phyloP scores from a whole-genome alignment of 2,888 invertebrate genomes.

The Tachina fera region DNA sequence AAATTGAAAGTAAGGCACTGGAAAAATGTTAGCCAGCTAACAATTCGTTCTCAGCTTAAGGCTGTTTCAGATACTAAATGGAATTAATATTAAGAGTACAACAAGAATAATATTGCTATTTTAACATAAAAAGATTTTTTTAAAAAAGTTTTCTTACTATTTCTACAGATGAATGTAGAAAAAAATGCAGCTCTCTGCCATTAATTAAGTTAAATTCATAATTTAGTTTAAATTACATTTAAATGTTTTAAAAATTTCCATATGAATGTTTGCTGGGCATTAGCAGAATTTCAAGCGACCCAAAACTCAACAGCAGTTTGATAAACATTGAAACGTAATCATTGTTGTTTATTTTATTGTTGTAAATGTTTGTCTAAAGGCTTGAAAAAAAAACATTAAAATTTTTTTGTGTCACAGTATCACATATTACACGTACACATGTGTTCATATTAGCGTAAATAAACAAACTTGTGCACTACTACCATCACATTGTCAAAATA shows the following conservation, averaged over 20 bases:
- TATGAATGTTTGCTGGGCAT: background rate
- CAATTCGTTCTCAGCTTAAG: background rate
- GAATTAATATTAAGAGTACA: too few relatives aligned
- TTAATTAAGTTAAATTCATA: too few relatives aligned
- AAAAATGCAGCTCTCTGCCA: too few relatives aligned
- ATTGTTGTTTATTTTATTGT: conserved; percentile 59
- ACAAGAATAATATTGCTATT: too few relatives aligned
- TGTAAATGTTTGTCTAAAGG: conserved; percentile 58
- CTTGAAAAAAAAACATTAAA: conserved; percentile 44
- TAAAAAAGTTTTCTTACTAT: too few relatives aligned
- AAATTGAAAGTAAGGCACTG: conserved; percentile 52
- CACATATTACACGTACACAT: background rate
- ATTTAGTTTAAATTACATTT: too few relatives aligned
- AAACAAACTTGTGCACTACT: conserved; percentile 1
- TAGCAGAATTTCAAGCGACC: background rate
- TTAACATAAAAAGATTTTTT: too few relatives aligned
- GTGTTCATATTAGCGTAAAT: background rate
- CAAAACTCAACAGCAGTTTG: background rate
- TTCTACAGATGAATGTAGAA: too few relatives aligned
- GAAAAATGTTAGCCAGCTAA: background rate
- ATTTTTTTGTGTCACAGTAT: conserved; percentile 55
- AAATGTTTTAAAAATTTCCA: background rate
- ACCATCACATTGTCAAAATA: background rate
- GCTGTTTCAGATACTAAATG: too few relatives aligned
- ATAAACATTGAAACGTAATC: conserved; percentile 49